Base-by-base conservation (phyloP, 2,888 invertebrate species). In the Agonopterix heracliana region DNA sequence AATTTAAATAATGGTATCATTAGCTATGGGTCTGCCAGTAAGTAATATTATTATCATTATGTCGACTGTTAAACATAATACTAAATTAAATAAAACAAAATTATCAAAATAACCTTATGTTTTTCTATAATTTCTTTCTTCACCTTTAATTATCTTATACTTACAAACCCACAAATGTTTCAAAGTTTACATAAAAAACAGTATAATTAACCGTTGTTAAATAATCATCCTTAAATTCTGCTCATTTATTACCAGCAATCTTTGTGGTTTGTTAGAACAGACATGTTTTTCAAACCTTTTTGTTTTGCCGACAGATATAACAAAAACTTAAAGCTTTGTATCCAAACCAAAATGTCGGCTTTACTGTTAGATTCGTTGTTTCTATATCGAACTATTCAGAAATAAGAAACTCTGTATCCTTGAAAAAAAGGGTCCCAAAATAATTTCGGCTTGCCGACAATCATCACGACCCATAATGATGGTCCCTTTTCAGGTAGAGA, bases 401-500 rank as follows among this genome's bases (percentile, higher is more conserved):
- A 74, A 77, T 64, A 62, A 63, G 60, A 60, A 62, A 55, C 59
- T 53, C 52, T 51, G 51, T 57, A 61, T 60, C 54, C 41, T 48
- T 55, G 60, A 66, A 68, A 81, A 76, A 78, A 78, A 78, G 71
- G 66, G 64, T 66, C 66, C 65, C 65, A 68, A 79, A 79, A 82
- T 81, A 69, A 82, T 82, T 80, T 81, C 64, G 78, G 74, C 69
- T 74, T 64, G 81, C 86, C 86, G 85, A 85, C 88, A 84, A 81
- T 85, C 83, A 85, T 81, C 68, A 69, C 66, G 60, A 66, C 62
- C 69, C 71, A 79, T 87, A 84, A 86, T 84, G 82, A 86, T 71
- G 78, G 80, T 74, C 85, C 86, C 77, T 78, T 79, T 78, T 74
- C 87, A 88, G 88, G 88, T 88, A 88, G 83, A 81, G 66, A 78